Conservation (phyloP, 2,797 vertebrate genomes). For the Poeciliopsis presidionis region DNA sequence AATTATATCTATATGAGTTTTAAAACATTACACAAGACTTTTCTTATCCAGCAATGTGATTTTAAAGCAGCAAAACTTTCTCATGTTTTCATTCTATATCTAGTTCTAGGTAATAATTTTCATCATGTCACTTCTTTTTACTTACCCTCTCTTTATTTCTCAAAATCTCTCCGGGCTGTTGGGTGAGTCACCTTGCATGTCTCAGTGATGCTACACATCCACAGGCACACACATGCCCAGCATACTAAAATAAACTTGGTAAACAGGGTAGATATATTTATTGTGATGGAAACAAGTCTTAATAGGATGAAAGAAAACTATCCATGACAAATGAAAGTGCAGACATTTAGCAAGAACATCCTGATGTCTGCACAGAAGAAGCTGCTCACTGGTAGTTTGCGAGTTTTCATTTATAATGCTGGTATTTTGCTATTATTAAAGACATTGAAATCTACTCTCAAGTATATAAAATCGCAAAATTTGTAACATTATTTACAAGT, state of each 20-base stretch:
- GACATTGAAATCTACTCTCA: not conserved
- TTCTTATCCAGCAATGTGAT: not conserved
- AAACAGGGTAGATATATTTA: constrained; percentile 5
- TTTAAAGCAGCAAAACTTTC: not conserved
- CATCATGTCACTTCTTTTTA: constrained; percentile 53
- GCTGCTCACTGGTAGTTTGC: not conserved
- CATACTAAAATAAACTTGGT: constrained; percentile 43
- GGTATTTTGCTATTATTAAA: not conserved
- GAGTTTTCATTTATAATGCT: not conserved
- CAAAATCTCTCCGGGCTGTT: constrained; percentile 49
- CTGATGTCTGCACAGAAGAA: not conserved
- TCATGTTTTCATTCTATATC: constrained; percentile 22
- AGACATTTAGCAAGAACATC: not conserved
- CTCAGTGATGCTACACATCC: constrained; percentile 66
- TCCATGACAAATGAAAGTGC: not conserved
- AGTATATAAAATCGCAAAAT: not conserved
- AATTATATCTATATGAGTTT: not conserved
- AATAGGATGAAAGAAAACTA: not conserved
- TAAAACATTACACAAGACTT: not conserved
- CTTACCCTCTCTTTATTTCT: constrained; percentile 68
- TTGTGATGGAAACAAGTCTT: not conserved
- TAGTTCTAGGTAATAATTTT: constrained; percentile 32
- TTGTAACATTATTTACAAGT: not conserved
- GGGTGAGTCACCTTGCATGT: constrained; percentile 71
- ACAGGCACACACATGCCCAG: constrained; percentile 33